Evolutionary conservation across 2,888 invertebrate genomes (phyloP).

Genomic region (Acanthosoma haemorrhoidale): DNA sequence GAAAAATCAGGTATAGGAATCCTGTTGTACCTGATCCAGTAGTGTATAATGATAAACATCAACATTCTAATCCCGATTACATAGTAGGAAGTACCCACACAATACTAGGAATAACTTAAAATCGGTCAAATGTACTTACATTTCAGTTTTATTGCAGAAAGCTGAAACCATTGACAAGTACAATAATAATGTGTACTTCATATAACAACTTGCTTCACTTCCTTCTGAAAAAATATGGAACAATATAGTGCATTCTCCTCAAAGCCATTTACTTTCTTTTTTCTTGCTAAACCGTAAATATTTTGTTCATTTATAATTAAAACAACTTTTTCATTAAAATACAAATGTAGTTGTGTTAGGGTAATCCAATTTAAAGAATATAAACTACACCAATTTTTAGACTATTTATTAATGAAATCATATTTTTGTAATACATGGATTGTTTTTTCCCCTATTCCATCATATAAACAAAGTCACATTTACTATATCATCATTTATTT

Average conservation of each 20-base stretch:
- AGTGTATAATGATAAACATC: no score
- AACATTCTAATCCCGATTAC: no score
- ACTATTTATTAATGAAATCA: conserved; percentile 28
- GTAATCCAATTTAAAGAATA: neutral
- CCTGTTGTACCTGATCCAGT: no score
- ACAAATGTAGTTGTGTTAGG: neutral
- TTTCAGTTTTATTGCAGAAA: neutral
- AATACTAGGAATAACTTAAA: no score
- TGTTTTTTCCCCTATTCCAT: conserved; percentile 1
- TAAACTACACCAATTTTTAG: neutral
- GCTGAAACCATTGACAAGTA: neutral
- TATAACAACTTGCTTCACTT: neutral
- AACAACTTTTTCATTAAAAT: neutral
- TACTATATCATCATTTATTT: conserved; percentile 7
- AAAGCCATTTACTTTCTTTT: neutral
- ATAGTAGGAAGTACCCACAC: no score
- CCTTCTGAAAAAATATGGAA: neutral
- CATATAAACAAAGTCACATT: conserved; percentile 18
- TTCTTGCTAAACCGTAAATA: neutral
- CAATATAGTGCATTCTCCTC: neutral
- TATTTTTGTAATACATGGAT: conserved; percentile 9
- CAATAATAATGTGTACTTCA: conserved; percentile 1
- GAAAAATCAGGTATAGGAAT: no score
- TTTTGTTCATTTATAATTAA: neutral
- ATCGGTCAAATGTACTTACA: neutral